phyloP scores from a whole-genome alignment of 2,113 vertebrate species.

The Cochlearius cochlearius region DNA sequence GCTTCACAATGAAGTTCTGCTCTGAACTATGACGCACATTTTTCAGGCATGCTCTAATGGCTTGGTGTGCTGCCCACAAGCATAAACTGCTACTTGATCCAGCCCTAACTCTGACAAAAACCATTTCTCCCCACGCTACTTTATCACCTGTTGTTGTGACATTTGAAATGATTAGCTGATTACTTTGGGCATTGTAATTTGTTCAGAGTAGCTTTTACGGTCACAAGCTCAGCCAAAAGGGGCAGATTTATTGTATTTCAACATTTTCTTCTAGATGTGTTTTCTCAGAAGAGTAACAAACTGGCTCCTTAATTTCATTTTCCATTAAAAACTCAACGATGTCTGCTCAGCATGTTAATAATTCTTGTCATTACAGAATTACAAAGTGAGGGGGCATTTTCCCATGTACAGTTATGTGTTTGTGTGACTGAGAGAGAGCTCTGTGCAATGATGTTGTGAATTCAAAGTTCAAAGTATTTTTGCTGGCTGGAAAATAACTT shows the following conservation, averaged over 20 bases:
- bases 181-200: background rate
- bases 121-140: background rate
- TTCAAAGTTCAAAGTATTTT: background rate
- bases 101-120: background rate
- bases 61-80: background rate
- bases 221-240: background rate
- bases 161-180: background rate
- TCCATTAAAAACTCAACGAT: background rate
- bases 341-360: background rate
- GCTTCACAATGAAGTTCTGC: background rate
- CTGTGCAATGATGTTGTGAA: background rate
- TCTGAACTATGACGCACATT: background rate
- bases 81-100: background rate
- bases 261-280: background rate
- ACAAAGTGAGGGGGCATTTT: background rate
- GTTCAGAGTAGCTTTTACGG: constrained; percentile 3
- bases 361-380: background rate
- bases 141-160: constrained; percentile 5
- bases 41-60: background rate
- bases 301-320: background rate
- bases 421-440: background rate
- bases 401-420: background rate
- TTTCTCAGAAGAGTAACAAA: constrained; percentile 4
- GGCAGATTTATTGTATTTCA: background rate
- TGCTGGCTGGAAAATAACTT: background rate